Evolutionary conservation across 2,797 vertebrate genomes (phyloP).

Genomic region (Clarias fuscus): DNA sequence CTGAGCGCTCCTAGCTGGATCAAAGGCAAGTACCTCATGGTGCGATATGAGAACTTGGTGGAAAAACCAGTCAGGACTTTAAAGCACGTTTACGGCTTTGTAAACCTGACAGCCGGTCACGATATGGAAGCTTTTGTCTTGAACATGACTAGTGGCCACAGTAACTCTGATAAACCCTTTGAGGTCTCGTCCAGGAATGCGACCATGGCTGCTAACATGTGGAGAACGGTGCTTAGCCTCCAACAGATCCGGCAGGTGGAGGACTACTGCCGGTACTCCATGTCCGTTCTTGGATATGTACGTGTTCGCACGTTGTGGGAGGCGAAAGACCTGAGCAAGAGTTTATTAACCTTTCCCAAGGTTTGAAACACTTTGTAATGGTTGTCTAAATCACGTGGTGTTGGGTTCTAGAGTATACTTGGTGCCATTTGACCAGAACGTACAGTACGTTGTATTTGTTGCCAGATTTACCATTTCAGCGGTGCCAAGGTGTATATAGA

Average conservation of each 20-base stretch:
- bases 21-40: constrained; percentile 91
- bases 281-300: constrained; percentile 92
- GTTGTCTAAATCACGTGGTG: background rate
- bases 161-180: constrained; percentile 91
- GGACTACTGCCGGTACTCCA: constrained; percentile 92
- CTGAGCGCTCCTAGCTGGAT: constrained; percentile 90
- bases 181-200: constrained; percentile 94
- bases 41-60: constrained; percentile 96
- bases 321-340: constrained; percentile 91
- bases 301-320: constrained; percentile 83
- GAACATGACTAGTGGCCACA: constrained; percentile 94
- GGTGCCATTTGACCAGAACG: background rate
- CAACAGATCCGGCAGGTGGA: constrained; percentile 97
- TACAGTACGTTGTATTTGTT: background rate
- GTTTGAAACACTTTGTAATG: constrained; percentile 60
- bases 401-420: background rate
- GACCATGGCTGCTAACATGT: constrained; percentile 89
- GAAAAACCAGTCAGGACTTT: constrained; percentile 90
- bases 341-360: constrained; percentile 85
- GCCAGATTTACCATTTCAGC: constrained; percentile 27
- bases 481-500: constrained; percentile 16
- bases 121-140: constrained; percentile 92
- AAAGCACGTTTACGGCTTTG: constrained; percentile 85
- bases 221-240: constrained; percentile 92
- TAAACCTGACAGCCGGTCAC: constrained; percentile 85